These are phyloP conservation scores for Lampropteryx suffumata DNA, from an alignment of 2,888 invertebrate genomes.

Conservation along the genomic window DNA sequence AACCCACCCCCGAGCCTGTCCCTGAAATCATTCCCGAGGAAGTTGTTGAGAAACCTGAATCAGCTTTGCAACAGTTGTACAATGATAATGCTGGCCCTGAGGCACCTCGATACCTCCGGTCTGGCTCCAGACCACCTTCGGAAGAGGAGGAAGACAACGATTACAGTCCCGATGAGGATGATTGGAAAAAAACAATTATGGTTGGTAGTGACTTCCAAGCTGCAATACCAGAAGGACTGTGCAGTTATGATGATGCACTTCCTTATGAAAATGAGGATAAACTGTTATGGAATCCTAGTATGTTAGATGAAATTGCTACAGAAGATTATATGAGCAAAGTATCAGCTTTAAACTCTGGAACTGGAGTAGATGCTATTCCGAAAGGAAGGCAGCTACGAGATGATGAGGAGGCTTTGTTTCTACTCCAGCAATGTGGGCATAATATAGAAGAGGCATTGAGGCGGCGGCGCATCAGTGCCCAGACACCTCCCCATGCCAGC, in stretches of 20 bases:
- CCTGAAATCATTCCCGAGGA: constrained; percentile 67
- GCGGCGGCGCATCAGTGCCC: constrained; percentile 88
- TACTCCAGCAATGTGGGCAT: constrained; percentile 96
- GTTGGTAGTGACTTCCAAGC: constrained; percentile 98
- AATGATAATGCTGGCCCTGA: constrained; percentile 68
- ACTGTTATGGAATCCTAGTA: constrained; percentile 95
- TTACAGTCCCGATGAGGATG: constrained; percentile 93
- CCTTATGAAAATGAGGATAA: constrained; percentile 98
- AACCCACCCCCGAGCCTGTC: constrained; percentile 60
- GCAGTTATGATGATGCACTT: constrained; percentile 95
- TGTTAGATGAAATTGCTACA: constrained; percentile 87
- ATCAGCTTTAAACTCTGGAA: constrained; percentile 72
- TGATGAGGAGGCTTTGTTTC: constrained; percentile 94
- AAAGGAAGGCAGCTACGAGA: constrained; percentile 91
- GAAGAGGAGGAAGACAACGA: constrained; percentile 93
- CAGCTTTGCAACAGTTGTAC: constrained; percentile 74
- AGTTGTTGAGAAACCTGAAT: constrained; percentile 66
- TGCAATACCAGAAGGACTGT: constrained; percentile 94
- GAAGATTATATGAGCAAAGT: constrained; percentile 91
- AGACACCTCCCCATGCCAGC: constrained; percentile 88
- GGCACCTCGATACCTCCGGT: constrained; percentile 72
- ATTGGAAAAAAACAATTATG: constrained; percentile 97
- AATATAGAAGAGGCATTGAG: constrained; percentile 96
- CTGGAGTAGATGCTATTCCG: constrained; percentile 83
- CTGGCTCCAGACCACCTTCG: constrained; percentile 89